phyloP scores from a whole-genome alignment of 2,888 invertebrate genomes.

The Cryptops parisi region DNA sequence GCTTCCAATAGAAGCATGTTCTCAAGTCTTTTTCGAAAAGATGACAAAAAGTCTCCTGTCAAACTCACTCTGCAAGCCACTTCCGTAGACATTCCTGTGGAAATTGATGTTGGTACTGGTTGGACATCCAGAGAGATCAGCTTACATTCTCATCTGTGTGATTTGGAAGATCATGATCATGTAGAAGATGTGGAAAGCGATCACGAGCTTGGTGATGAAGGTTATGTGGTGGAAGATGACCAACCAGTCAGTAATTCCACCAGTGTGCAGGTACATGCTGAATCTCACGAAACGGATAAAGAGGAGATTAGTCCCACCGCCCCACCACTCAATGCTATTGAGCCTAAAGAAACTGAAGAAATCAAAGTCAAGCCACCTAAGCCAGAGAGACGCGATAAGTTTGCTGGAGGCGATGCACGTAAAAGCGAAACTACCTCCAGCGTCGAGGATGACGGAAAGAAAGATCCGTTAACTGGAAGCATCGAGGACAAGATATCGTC shows the following conservation, averaged over 20 bases:
- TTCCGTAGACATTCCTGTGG: conserved; percentile 11
- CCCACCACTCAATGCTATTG: no score
- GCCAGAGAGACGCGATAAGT: not conserved
- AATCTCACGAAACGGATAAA: not conserved
- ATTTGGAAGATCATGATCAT: conserved; percentile 8
- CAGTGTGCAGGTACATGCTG: not conserved
- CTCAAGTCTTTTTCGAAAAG: conserved; percentile 9
- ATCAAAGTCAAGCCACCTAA: not conserved
- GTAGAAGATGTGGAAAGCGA: no score
- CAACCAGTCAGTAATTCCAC: not conserved
- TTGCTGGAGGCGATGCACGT: not conserved
- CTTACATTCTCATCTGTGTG: conserved; percentile 8
- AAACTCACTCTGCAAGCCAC: conserved; percentile 8
- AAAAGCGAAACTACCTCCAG: not conserved
- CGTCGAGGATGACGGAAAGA: not conserved
- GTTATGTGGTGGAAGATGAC: not conserved
- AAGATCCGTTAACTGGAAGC: not conserved
- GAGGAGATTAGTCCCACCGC: not conserved
- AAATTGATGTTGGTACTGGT: conserved; percentile 6
- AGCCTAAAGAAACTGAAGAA: not conserved
- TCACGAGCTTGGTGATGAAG: no score
- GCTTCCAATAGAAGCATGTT: conserved; percentile 9
- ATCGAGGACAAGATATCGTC: conserved; percentile 9
- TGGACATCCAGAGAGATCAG: conserved; percentile 13
- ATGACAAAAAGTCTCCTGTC: conserved; percentile 7